Conservation (phyloP, 2,888 invertebrate species). For the Coleophora flavipennella region DNA sequence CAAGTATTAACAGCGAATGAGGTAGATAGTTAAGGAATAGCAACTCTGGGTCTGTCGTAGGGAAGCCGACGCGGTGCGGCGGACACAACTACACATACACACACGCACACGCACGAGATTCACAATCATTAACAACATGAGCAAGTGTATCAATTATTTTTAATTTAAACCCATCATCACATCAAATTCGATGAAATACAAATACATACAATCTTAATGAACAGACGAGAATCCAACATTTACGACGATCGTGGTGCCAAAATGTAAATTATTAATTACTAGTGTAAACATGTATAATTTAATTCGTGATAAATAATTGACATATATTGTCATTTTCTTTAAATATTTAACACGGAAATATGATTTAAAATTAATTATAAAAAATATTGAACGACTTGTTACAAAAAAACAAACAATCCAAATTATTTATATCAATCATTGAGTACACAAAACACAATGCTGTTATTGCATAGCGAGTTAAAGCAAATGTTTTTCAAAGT, state of each 20-base stretch:
- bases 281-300: constrained; percentile 1
- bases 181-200: constrained; percentile 23
- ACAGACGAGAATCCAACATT: constrained; percentile 8
- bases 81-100: constrained; percentile 25
- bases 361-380: no score
- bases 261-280: background rate
- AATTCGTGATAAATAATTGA: constrained; percentile 56
- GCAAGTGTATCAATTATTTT: constrained; percentile 28
- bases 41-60: constrained; percentile 20
- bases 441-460: no score
- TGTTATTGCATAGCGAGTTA: constrained; percentile 1
- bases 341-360: constrained; percentile 18
- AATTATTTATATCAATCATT: no score
- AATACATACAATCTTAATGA: constrained; percentile 13
- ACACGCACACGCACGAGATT: constrained; percentile 42
- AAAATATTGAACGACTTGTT: no score
- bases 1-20: constrained; percentile 55
- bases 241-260: background rate
- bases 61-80: constrained; percentile 46
- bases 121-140: constrained; percentile 33
- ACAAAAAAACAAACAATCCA: no score
- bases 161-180: constrained; percentile 23
- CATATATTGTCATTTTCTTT: constrained; percentile 55
- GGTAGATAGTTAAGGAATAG: constrained; percentile 47
- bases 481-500: constrained; percentile 23